A percentile compares a stretch with the other conserved stretches of the same genome.
Conservation (phyloP, 2,888 invertebrate genomes). For the Scaptomyza reducta region DNA sequence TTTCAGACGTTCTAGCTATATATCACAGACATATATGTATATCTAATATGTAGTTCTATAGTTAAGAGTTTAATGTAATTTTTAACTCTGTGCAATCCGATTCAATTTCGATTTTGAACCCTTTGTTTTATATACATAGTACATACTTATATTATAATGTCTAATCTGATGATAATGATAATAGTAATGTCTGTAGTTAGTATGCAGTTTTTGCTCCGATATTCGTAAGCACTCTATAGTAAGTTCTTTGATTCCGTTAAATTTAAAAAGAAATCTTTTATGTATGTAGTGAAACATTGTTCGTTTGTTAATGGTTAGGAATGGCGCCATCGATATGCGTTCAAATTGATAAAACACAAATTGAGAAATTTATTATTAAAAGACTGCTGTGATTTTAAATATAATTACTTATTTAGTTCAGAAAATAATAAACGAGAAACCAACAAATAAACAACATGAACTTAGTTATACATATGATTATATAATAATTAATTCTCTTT, state of each 20-base stretch:
- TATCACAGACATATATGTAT: conserved; percentile 16
- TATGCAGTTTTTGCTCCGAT: conserved; percentile 64
- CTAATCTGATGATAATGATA: conserved; percentile 11
- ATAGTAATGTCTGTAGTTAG: conserved; percentile 58
- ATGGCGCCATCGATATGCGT: conserved; percentile 46
- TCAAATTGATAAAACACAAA: conserved; percentile 39
- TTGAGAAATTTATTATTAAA: conserved; percentile 80
- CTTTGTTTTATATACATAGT: conserved; percentile 32
- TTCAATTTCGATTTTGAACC: conserved; percentile 34
- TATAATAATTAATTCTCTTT: conserved; percentile 71
- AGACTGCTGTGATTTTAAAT: conserved; percentile 84
- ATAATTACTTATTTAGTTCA: conserved; percentile 72
- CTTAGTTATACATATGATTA: conserved; percentile 72
- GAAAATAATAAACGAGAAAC: conserved; percentile 47
- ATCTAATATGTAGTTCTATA: conserved; percentile 40
- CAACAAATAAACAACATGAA: conserved; percentile 62
- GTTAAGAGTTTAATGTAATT: conserved; percentile 27
- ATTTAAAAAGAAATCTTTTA: conserved; percentile 38
- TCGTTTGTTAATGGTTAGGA: conserved; percentile 56
- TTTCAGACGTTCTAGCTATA: conserved; percentile 53
- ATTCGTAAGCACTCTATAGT: conserved; percentile 48
- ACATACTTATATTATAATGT: conserved; percentile 25
- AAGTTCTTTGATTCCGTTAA: conserved; percentile 73
- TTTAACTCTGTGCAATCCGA: conserved; percentile 49
- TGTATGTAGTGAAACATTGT: conserved; percentile 59